Evolutionary conservation across 2,888 invertebrate species (phyloP).

Genomic region (Pammene aurita): DNA sequence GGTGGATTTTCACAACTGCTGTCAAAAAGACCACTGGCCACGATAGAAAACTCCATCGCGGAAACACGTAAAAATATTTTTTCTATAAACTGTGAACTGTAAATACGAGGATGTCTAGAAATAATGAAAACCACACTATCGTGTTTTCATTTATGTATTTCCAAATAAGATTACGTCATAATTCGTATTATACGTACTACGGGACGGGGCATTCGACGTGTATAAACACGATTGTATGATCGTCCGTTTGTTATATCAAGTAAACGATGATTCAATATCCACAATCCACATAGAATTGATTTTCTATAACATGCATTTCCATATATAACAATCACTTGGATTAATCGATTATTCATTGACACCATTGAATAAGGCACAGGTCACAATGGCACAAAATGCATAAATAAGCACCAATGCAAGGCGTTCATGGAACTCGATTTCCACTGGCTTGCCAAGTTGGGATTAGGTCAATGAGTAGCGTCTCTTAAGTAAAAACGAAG

Average conservation of each 20-base stretch:
- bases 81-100: not conserved
- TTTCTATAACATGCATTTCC: slow-evolving; percentile 9
- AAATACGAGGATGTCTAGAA: not conserved
- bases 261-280: slow-evolving; percentile 21
- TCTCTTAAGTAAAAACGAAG: no score
- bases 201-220: slow-evolving; percentile 8
- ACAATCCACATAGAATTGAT: slow-evolving; percentile 18
- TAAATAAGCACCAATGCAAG: no score
- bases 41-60: no score
- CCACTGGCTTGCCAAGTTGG: no score
- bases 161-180: slow-evolving; percentile 8
- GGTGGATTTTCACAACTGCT: no score
- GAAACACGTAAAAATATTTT: no score
- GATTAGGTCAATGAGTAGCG: no score
- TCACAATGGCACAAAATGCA: not conserved
- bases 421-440: no score
- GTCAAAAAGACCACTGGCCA: no score
- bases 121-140: not conserved
- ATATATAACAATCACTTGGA: slow-evolving; percentile 1
- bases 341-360: not conserved
- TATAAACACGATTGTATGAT: slow-evolving; percentile 38
- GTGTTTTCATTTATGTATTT: slow-evolving; percentile 30
- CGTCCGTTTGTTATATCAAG: slow-evolving; percentile 2
- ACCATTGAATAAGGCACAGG: no score
- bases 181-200: not conserved